These are phyloP conservation scores for Coelopa frigida DNA, from an alignment of 1,140 invertebrate genomes.

Conservation along the genomic window DNA sequence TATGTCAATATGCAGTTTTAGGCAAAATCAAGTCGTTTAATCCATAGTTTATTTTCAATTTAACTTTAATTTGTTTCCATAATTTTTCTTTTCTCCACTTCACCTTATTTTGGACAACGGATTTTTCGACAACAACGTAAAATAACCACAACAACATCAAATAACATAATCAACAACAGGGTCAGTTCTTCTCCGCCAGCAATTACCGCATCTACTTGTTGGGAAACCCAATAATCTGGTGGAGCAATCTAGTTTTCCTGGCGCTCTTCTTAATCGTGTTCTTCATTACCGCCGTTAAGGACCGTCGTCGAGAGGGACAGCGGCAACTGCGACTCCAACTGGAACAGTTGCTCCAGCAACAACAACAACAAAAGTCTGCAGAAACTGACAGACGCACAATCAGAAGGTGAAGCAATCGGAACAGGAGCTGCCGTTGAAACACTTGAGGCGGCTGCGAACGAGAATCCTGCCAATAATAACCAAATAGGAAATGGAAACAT, in stretches of 20 bases:
- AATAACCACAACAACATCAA: no score
- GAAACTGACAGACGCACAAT: not conserved
- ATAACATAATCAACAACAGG: no score
- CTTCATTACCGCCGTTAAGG: conserved; percentile 56
- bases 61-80: no score
- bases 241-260: conserved; percentile 77
- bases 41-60: no score
- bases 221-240: conserved; percentile 95
- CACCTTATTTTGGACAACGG: no score
- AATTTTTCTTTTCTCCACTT: no score
- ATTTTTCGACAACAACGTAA: no score
- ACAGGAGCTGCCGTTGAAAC: not conserved
- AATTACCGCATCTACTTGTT: conserved; percentile 84
- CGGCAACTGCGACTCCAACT: not conserved
- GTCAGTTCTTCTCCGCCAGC: no score
- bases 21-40: no score
- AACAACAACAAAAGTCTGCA: not conserved
- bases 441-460: not conserved
- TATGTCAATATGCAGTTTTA: no score
- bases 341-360: not conserved
- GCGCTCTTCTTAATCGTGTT: conserved; percentile 67
- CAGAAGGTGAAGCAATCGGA: not conserved
- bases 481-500: not conserved
- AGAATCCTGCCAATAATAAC: not conserved
- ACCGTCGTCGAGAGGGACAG: conserved; percentile 54